Conservation (phyloP, 2,888 invertebrate species). For the Fragum sueziense region DNA sequence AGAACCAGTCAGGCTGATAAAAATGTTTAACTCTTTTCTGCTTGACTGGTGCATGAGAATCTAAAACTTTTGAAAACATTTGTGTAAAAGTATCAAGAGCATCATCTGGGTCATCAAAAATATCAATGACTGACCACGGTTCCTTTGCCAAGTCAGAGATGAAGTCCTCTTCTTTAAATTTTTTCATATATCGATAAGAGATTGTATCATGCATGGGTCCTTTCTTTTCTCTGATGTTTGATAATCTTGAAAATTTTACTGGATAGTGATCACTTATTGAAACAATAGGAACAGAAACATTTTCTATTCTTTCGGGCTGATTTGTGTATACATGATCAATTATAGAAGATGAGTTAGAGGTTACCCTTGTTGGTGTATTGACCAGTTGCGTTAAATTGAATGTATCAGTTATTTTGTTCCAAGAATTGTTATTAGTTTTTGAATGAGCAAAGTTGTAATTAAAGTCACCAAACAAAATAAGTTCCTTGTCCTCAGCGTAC, state of each 20-base stretch:
- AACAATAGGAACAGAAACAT: background rate
- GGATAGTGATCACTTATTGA: slow-evolving; percentile 20
- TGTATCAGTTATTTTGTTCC: background rate
- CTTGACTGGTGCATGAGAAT: background rate
- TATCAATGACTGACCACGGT: slow-evolving; percentile 7
- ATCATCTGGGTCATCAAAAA: slow-evolving; percentile 7
- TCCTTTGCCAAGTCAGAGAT: background rate
- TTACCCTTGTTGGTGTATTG: slow-evolving; percentile 11
- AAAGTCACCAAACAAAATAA: background rate
- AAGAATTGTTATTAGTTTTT: background rate
- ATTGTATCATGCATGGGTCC: background rate
- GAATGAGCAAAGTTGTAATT: background rate
- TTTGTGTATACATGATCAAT: slow-evolving; percentile 17
- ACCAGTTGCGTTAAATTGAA: background rate
- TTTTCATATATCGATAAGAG: background rate
- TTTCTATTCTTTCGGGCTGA: background rate
- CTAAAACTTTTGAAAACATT: background rate
- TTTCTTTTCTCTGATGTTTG: background rate
- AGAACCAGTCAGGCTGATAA: background rate
- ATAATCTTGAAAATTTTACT: background rate
- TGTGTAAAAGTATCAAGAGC: background rate
- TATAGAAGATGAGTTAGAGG: background rate
- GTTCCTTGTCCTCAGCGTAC: background rate
- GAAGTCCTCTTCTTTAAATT: background rate
- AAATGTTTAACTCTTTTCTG: background rate